Evolutionary conservation across 2,113 vertebrate species (phyloP).

Genomic region (Bettongia penicillata): DNA sequence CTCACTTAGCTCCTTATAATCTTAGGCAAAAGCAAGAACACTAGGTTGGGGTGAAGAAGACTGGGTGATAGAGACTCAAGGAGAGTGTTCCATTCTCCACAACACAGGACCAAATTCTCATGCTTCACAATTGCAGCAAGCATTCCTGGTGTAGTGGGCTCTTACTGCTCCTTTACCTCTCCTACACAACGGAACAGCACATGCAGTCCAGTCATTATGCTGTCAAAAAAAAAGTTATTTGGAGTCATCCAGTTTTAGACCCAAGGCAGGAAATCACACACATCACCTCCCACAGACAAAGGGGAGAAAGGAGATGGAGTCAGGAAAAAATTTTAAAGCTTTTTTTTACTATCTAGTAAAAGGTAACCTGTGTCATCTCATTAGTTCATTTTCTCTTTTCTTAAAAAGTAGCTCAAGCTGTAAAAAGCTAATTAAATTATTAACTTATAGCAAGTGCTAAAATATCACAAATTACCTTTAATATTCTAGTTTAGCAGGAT

Average conservation of each 20-base stretch:
- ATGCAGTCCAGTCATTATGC: constrained; percentile 68
- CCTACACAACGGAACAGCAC: constrained; percentile 64
- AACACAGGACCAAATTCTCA: not conserved
- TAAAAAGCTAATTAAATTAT: constrained; percentile 70
- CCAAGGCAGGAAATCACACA: not conserved
- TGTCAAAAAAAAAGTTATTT: not conserved
- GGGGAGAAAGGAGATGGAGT: not conserved
- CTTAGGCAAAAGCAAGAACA: not conserved
- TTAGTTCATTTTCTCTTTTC: constrained; percentile 49
- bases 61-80: not conserved
- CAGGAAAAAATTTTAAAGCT: not conserved
- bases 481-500: constrained; percentile 76
- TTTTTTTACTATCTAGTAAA: not conserved
- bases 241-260: not conserved
- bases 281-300: not conserved
- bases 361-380: not conserved
- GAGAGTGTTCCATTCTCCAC: not conserved
- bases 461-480: constrained; percentile 70
- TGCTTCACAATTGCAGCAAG: not conserved
- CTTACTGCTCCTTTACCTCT: not conserved
- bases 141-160: not conserved
- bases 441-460: constrained; percentile 71
- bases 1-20: not conserved
- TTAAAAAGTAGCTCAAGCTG: constrained; percentile 60
- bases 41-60: not conserved